Percentiles rank a stretch among this genome's conserved stretches.
Evolutionary conservation across 2,797 vertebrate species (phyloP).

Genomic region (Malurus leucopterus): DNA sequence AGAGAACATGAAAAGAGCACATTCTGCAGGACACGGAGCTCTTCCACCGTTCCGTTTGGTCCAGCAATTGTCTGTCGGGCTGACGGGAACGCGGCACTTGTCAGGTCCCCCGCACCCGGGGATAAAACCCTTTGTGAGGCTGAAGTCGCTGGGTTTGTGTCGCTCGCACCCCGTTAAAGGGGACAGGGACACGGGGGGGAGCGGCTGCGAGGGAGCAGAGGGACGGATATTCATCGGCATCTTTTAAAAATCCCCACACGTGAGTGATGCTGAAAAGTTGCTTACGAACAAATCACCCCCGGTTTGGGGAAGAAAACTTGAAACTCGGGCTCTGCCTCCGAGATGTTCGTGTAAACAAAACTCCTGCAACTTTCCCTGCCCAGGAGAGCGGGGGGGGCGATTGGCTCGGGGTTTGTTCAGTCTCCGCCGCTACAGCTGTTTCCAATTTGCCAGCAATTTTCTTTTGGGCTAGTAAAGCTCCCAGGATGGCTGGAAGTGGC

Average conservation of each 20-base stretch:
- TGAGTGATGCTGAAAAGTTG: conserved; percentile 7
- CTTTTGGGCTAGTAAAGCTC: conserved; percentile 69
- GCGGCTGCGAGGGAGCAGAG: background rate
- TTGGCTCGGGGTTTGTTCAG: background rate
- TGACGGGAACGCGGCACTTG: conserved; percentile 4
- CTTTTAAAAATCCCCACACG: background rate
- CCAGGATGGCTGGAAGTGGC: conserved; percentile 48
- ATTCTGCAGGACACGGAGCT: conserved; percentile 1
- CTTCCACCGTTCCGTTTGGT: conserved; percentile 17
- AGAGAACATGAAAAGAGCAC: conserved; percentile 44
- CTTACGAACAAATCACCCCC: background rate
- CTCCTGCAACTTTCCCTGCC: conserved; percentile 31
- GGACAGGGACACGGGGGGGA: background rate
- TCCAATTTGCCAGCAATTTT: conserved; percentile 74
- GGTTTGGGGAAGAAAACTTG: background rate
- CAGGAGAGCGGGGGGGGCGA: background rate
- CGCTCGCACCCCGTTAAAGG: background rate
- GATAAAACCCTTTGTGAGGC: background rate
- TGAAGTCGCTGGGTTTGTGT: background rate
- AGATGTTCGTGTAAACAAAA: conserved; percentile 4
- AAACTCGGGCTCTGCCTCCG: background rate
- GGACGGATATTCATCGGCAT: background rate
- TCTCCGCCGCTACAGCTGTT: conserved; percentile 44
- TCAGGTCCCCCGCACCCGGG: background rate
- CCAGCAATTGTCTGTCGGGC: background rate